phyloP scores from a whole-genome alignment of 1,140 invertebrate genomes.

The Calliphora vicina region DNA sequence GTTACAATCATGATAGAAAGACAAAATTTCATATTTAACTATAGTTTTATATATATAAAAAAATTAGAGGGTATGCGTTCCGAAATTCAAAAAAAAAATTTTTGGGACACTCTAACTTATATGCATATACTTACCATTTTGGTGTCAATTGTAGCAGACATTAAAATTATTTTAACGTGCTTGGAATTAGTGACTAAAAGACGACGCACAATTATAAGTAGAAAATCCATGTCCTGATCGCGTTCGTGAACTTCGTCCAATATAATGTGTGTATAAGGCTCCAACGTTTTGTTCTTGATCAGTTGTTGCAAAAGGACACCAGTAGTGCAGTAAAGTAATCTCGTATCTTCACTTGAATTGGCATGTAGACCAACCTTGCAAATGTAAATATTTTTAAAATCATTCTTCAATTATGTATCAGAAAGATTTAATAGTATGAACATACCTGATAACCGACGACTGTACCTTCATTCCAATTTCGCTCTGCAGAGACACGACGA shows the following conservation, averaged over 20 bases:
- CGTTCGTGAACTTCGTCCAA: slow-evolving; percentile 96
- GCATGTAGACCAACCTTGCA: slow-evolving; percentile 63
- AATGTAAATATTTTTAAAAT: background rate
- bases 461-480: slow-evolving; percentile 78
- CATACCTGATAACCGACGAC: slow-evolving; percentile 84
- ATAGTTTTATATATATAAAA: no score
- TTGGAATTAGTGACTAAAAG: slow-evolving; percentile 77
- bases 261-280: slow-evolving; percentile 89
- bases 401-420: background rate
- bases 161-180: slow-evolving; percentile 81
- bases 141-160: slow-evolving; percentile 87
- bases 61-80: no score
- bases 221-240: slow-evolving; percentile 90
- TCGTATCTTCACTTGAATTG: slow-evolving; percentile 69
- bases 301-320: slow-evolving; percentile 79
- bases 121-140: slow-evolving; percentile 51
- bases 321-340: slow-evolving; percentile 87
- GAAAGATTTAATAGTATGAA: background rate
- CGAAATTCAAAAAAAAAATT: no score
- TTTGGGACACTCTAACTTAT: background rate
- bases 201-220: slow-evolving; percentile 85
- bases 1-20: no score
- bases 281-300: slow-evolving; percentile 71
- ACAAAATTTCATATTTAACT: no score
- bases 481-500: slow-evolving; percentile 82